These are phyloP conservation scores for Gymnogyps californianus DNA, from an alignment of 2,113 vertebrate species.

Conservation along the genomic window DNA sequence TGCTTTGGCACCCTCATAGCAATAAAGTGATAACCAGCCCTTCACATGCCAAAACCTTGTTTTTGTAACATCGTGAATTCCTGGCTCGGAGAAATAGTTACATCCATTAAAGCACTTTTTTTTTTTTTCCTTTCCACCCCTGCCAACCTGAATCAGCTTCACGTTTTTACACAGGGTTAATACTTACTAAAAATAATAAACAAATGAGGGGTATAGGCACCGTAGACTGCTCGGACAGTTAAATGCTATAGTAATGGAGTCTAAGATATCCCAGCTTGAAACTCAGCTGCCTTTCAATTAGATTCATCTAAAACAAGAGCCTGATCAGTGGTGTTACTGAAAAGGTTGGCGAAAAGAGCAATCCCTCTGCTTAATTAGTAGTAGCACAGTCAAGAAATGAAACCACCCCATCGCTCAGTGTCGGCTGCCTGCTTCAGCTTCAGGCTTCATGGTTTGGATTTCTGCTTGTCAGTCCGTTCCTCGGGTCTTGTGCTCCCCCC, in stretches of 20 bases:
- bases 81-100: background rate
- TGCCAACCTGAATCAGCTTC: background rate
- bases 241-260: background rate
- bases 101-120: background rate
- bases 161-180: background rate
- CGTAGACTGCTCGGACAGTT: slow-evolving; percentile 34
- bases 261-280: background rate
- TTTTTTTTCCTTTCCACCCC: no score
- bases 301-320: background rate
- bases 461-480: background rate
- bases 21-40: background rate
- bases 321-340: background rate
- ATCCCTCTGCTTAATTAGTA: background rate
- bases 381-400: background rate
- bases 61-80: background rate
- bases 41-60: slow-evolving; percentile 24
- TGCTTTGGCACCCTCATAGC: background rate
- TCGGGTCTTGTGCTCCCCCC: background rate
- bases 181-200: slow-evolving; percentile 8
- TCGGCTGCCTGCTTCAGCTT: background rate
- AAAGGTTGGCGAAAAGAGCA: background rate
- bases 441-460: background rate
- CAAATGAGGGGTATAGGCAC: slow-evolving; percentile 48
- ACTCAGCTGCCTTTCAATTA: background rate
- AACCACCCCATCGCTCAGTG: background rate